These are phyloP conservation scores for Heliconius sara DNA, from an alignment of 2,888 invertebrate species.

Conservation along the genomic window DNA sequence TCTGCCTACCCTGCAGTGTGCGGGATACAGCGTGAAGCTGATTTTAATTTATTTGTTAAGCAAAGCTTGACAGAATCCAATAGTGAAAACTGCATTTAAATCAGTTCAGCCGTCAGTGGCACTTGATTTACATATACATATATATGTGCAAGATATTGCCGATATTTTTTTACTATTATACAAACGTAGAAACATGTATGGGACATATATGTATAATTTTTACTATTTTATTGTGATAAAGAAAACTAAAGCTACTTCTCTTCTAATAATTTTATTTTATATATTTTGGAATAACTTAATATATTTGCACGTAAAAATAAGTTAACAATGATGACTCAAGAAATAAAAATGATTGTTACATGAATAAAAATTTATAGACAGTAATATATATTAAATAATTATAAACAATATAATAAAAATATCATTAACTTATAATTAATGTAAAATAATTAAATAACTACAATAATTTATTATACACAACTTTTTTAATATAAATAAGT, in stretches of 20 bases:
- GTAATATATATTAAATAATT: background rate
- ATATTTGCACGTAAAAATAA: background rate
- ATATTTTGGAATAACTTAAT: background rate
- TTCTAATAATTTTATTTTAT: slow-evolving; percentile 2
- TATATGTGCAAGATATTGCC: too few species aligned
- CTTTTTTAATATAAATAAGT: background rate
- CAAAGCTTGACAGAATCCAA: too few species aligned
- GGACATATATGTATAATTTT: background rate
- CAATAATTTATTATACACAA: background rate
- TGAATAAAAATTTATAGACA: background rate
- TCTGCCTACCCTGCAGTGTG: too few species aligned
- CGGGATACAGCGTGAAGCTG: too few species aligned
- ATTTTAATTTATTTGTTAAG: too few species aligned
- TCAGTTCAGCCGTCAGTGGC: too few species aligned
- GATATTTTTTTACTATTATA: too few species aligned
- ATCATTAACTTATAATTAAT: too few species aligned
- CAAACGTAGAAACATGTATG: background rate
- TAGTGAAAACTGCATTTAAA: too few species aligned
- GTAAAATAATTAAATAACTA: background rate
- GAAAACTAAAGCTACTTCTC: background rate
- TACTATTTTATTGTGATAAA: background rate
- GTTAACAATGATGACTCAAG: background rate
- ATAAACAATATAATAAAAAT: background rate
- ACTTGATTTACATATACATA: too few species aligned
- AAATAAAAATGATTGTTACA: background rate